Evolutionary conservation across 2,113 vertebrate genomes (phyloP).

Genomic region (Origma solitaria): DNA sequence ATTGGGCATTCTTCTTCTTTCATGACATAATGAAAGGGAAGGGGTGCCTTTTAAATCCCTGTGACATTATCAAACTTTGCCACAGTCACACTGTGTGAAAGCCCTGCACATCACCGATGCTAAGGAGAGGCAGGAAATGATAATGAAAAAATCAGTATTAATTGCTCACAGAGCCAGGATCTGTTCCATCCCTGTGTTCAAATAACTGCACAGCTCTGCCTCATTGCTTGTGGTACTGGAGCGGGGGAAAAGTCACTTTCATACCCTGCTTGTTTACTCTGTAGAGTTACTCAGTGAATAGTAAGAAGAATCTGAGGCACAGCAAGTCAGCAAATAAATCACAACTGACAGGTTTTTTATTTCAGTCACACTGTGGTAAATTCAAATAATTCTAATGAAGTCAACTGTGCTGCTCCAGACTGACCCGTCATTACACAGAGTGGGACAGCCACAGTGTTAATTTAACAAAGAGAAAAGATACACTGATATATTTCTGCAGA

Average conservation of each 20-base stretch:
- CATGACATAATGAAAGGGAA: neutral
- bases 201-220: neutral
- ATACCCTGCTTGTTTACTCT: neutral
- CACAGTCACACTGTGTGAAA: neutral
- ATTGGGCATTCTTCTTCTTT: neutral
- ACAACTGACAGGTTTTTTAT: neutral
- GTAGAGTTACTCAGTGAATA: neutral
- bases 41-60: neutral
- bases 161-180: neutral
- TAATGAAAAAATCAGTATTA: neutral
- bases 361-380: neutral
- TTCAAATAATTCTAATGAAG: constrained; percentile 11
- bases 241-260: neutral
- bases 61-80: neutral
- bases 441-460: accelerated
- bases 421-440: neutral
- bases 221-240: neutral
- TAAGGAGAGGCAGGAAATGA: neutral
- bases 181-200: neutral
- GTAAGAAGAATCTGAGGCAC: neutral
- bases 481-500: neutral
- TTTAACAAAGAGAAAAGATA: neutral
- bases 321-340: constrained; percentile 1
- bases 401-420: neutral
- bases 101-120: neutral